These are phyloP conservation scores for Conistra vaccinii DNA, from an alignment of 2,888 invertebrate species.

Conservation along the genomic window DNA sequence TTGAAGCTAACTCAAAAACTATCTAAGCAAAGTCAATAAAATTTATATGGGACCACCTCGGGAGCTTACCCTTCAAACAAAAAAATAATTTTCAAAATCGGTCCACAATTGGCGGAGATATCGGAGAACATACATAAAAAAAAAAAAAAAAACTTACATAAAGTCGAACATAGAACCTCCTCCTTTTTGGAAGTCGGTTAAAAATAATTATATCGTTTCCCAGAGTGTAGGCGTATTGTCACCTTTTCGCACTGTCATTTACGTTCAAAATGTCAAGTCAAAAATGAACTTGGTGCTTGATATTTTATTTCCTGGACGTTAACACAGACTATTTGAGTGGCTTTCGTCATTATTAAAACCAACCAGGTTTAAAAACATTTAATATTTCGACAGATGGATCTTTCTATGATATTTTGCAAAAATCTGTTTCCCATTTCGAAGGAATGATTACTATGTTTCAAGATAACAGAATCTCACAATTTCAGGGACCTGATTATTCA, in stretches of 20 bases:
- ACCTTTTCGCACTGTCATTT: not conserved
- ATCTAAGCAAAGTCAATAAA: too few relatives aligned
- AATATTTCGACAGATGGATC: not conserved
- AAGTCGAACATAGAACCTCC: too few relatives aligned
- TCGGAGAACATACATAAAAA: too few relatives aligned
- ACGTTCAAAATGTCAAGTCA: not conserved
- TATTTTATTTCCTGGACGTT: not conserved
- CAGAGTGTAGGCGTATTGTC: too few relatives aligned
- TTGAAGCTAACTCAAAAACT: too few relatives aligned
- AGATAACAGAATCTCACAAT: conserved; percentile 21
- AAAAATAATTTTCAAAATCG: too few relatives aligned
- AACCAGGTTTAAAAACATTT: not conserved
- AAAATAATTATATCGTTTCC: too few relatives aligned
- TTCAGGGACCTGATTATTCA: conserved; percentile 30
- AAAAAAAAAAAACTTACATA: too few relatives aligned
- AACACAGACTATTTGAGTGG: not conserved
- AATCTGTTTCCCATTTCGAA: conserved; percentile 2
- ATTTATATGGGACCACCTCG: too few relatives aligned
- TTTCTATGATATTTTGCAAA: not conserved
- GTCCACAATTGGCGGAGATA: too few relatives aligned
- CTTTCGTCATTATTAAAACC: not conserved
- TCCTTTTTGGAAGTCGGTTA: too few relatives aligned
- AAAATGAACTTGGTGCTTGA: not conserved
- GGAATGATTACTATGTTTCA: conserved; percentile 28
- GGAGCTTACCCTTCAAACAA: too few relatives aligned